Base-by-base conservation (phyloP, 2,797 vertebrate species). In the Etheostoma perlongum region DNA sequence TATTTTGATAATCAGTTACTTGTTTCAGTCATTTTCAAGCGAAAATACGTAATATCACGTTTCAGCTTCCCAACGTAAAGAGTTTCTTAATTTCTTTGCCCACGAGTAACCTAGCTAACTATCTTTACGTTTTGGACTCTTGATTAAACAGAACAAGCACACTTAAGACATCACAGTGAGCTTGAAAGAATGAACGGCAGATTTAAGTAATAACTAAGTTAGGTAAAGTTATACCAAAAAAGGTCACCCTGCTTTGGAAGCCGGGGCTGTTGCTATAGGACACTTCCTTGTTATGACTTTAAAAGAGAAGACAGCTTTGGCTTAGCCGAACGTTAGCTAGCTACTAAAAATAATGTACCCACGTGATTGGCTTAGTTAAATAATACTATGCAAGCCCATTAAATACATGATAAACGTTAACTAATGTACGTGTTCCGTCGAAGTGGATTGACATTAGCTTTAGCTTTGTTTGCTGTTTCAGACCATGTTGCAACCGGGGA, bases 211-310 rank as follows among this genome's bases (percentile, higher is more conserved):
- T 19, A 12, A 10, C n/a, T 19, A 46, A 6, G 16, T 40, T n/a
- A 44, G 6, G 6, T 33, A 23, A 1, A 19, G 61, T 16, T 46
- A 2, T 8, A 48, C 46, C 33, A 5, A 76, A 64, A 67, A 60
- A 52, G 59, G 33, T 49, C 27, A 72, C 11, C 6, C 4, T 4
- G 8, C 9, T 16, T 25, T 48, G 14, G 19, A 16, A 23, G 64
- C 62, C 47, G 67, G 69, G 21, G 72, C 47, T 78, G 55, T n/a
- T 51, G 79, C 65, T 76, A 73, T 33, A 69, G 19, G 65, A 67
- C 36, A 86, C 88, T 92, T 91, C 82, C 88, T 81, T 77, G 68
- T 90, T 82, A 49, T 54, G 58, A 66, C 49, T 61, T 71, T 63
- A 55, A 62, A 33, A 53, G 16, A 14, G 48, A 4, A 13, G 33